Percentiles rank a stretch among this genome's conserved stretches.
These are phyloP conservation scores for Merops nubicus DNA, from an alignment of 2,113 vertebrate species.

Conservation along the genomic window DNA sequence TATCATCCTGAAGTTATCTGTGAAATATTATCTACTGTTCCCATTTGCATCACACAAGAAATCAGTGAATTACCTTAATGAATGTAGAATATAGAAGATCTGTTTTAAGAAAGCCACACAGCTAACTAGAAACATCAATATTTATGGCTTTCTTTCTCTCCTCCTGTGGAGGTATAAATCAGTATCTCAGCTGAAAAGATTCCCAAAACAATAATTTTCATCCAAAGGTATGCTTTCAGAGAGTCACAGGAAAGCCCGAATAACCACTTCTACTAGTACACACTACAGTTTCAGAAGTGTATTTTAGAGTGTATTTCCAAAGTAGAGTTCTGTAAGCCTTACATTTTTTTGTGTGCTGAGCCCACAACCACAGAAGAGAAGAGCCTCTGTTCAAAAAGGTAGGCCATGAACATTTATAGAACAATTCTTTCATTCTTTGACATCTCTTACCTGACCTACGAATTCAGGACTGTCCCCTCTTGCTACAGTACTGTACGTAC, in stretches of 20 bases:
- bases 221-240: background rate
- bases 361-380: constrained; percentile 62
- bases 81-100: background rate
- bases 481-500: constrained; percentile 46
- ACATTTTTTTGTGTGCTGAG: constrained; percentile 4
- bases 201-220: background rate
- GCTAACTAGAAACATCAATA: background rate
- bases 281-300: background rate
- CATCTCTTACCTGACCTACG: constrained; percentile 51
- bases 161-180: background rate
- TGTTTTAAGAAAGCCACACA: background rate
- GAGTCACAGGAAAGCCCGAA: background rate
- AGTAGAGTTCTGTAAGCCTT: background rate
- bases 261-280: background rate
- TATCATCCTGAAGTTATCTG: background rate
- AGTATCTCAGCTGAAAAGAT: background rate
- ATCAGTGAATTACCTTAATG: background rate
- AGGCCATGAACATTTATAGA: constrained; percentile 35
- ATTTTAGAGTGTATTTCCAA: constrained; percentile 31
- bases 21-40: background rate
- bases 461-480: constrained; percentile 53
- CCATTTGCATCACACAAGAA: background rate
- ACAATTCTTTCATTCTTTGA: constrained; percentile 54
- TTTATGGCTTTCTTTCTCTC: background rate
- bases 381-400: constrained; percentile 35